Evolutionary conservation across 92 coral and sea anemone species (phyloP), one percentile per base, ranked within the genome.

Genomic region (Bergia sp.): DNA sequence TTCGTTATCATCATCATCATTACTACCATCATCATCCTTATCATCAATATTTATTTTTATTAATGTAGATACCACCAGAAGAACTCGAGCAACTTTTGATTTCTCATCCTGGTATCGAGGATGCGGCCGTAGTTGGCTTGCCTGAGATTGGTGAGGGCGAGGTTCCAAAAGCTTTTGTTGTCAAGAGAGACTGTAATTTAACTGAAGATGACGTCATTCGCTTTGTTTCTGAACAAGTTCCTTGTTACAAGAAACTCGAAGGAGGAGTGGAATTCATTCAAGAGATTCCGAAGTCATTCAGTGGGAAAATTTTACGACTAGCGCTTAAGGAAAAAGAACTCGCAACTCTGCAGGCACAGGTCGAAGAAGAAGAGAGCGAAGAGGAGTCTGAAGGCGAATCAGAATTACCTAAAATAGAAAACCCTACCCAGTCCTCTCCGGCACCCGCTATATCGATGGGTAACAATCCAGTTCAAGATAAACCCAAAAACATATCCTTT

Each of bases 111-210:
- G 93, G 94, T 50, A 94, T 96, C 37, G 89, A 89, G 37, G 98
- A 96, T 87, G 98, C 97, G 10, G 96, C 92, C 5, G 98, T 94
- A 37, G 81, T 96, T 47, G 97, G 95, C 20, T 87, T 94, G 57
- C 97, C 97, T 18, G 96, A 96, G 84, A 83, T 72, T 29, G 91
- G 85, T 37, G 92, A 91, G 16, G 95, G 97, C 2, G 97, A 96
- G 75, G 92, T 93, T 20, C 96, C 96, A 2, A 96, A 96, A 55
- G 98, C 93, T 8, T 93, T 89, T 61, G 92, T 96, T 21, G 97
- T 96, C 10, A 92, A 90, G 72, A 53, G 75, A 42, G 89, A 88
- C 7, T 89, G 91, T 85, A 85, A 87, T 74, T 66, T 96, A 37
- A 90, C 91, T 0, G 97, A 91, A 76, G 91, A 96, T 12, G 96